phyloP scores from a whole-genome alignment of 2,888 invertebrate species.

The Eretmocerus hayati region DNA sequence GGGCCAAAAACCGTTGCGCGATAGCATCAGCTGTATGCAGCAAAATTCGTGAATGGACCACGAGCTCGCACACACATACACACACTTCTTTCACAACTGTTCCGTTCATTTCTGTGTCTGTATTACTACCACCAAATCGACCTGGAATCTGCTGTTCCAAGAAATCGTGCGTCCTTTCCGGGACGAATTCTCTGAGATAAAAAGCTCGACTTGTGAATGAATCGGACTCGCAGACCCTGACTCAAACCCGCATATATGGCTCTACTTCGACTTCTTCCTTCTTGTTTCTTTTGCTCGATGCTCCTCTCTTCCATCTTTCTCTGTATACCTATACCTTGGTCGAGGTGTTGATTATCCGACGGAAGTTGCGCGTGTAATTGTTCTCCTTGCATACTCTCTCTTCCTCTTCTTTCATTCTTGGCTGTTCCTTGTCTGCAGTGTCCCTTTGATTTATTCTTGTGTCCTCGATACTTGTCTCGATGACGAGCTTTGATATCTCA shows the following conservation, averaged over 20 bases:
- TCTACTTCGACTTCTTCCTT: conserved; percentile 1
- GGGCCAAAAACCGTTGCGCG: conserved; percentile 35
- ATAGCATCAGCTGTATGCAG: conserved; percentile 32
- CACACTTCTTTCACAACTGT: no score
- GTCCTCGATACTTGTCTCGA: conserved; percentile 9
- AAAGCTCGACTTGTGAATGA: conserved; percentile 40
- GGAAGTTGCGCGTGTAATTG: conserved; percentile 27
- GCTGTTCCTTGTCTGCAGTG: not conserved
- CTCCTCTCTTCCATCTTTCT: not conserved
- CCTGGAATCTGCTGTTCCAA: no score
- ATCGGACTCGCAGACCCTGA: conserved; percentile 37
- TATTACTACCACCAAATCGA: no score
- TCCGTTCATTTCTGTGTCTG: no score
- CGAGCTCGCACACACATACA: no score
- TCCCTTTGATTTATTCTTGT: conserved; percentile 12
- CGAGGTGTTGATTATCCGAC: conserved; percentile 19
- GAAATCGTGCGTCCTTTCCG: conserved; percentile 47
- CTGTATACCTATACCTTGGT: not conserved
- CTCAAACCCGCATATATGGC: not conserved
- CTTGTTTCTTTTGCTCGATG: not conserved
- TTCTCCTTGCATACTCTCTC: conserved; percentile 20
- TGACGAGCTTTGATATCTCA: conserved; percentile 17
- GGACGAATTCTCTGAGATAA: conserved; percentile 47
- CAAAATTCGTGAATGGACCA: conserved; percentile 27
- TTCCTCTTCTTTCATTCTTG: conserved; percentile 3